Base-by-base conservation (phyloP, 2,888 invertebrate species). In the Eristalis tenax region DNA sequence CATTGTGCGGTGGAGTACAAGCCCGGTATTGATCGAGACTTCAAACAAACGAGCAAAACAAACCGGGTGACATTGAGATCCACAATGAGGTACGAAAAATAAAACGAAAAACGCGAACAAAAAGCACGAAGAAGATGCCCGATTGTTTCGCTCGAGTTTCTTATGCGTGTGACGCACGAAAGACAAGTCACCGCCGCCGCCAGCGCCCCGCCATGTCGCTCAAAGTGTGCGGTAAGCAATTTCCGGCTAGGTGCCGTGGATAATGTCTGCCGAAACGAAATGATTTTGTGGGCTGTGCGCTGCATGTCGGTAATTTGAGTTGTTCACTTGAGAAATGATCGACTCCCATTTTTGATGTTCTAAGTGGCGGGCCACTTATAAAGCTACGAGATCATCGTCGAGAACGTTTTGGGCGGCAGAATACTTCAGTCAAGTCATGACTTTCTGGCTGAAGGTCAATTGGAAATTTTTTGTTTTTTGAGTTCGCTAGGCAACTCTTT, bases 401-500 rank as follows among this genome's bases (percentile, higher is more conserved):
- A 57, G 26, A 28, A 28, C 32, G 57, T 22, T 1, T 77, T 63
- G 69, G 71, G 71, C 73, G 57, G n/a, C 61, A 35, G 6, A 68
- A 68, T 40, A 68, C 38, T 38, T 38, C 11, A 68, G 71, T 38
- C 3, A n/a, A 63, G 18, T 50, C 22, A 22, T 61, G 28, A 6
- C 59, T 22, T 40, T 56, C 50, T 57, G 65, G 43, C 43, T 76
- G 76, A 81, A 85, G 80, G 84, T 64, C 40, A 80, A 70, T 8
- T 50, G 43, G 15, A 50, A 18, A n/a, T n/a, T 43, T 18, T 43
- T 13, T 10, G 8, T 3, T 1, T 32, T n/a, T n/a, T n/a, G n/a
- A 70, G 70, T 80, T 77, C 63, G 71, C 26, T 28, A 11, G 4
- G 40, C 66, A 84, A 63, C 80, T 85, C 80, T 81, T 85, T 80